Conservation (phyloP, 2,113 vertebrate species). For the Varanus salvator region DNA sequence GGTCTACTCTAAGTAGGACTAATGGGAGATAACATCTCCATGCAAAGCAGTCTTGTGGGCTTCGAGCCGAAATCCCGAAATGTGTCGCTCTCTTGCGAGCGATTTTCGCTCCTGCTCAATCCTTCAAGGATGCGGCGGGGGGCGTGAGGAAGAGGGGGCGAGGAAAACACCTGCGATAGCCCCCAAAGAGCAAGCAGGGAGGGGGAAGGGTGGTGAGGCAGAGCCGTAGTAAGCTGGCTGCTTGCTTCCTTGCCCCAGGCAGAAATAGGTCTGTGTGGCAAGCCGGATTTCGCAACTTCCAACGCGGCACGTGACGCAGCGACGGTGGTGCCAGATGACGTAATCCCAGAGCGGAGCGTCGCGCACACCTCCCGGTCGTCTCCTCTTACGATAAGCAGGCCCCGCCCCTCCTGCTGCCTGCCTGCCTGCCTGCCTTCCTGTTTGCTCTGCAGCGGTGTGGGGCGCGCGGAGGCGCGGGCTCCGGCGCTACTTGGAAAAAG, state of each 20-base stretch:
- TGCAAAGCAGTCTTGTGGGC: too few relatives aligned
- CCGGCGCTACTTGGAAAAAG: background rate
- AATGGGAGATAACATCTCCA: too few relatives aligned
- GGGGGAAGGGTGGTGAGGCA: background rate
- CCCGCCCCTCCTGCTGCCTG: background rate
- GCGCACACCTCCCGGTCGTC: background rate
- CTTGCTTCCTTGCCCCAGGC: background rate
- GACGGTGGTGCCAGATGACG: conserved; percentile 23
- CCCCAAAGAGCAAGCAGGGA: too few relatives aligned
- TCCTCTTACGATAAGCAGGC: background rate
- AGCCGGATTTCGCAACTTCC: conserved; percentile 15
- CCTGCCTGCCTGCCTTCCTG: background rate
- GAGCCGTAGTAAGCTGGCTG: background rate
- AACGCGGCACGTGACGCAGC: conserved; percentile 29
- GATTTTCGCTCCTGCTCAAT: too few relatives aligned
- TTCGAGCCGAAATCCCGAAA: too few relatives aligned
- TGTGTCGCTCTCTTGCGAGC: background rate
- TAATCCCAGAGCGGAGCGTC: background rate
- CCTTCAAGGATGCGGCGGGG: background rate
- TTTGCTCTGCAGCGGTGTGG: background rate
- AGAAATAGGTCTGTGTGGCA: conserved; percentile 12
- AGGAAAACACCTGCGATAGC: background rate
- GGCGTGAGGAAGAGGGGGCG: background rate
- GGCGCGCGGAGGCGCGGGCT: background rate
- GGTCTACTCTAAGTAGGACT: too few relatives aligned